Evolutionary conservation across 2,113 vertebrate species (phyloP).

Genomic region (Misgurnus anguillicaudatus): DNA sequence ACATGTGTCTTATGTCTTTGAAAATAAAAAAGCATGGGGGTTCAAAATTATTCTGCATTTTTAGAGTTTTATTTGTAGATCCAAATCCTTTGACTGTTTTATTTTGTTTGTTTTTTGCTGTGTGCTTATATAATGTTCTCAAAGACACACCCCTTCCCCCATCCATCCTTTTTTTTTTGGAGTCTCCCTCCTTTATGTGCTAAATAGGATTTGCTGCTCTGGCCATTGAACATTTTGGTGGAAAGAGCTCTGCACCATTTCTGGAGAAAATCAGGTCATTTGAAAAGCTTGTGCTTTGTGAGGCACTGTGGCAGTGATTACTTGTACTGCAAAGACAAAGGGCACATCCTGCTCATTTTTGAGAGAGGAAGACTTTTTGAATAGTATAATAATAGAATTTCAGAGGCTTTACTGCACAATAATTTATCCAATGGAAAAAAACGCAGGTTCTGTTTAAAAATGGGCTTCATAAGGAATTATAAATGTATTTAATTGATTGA

Average conservation of each 20-base stretch:
- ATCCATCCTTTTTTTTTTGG: conserved; percentile 46
- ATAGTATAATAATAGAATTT: background rate
- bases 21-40: too few relatives aligned
- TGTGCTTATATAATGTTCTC: conserved; percentile 67
- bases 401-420: background rate
- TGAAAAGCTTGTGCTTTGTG: conserved; percentile 9
- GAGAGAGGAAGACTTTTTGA: conserved; percentile 11
- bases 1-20: background rate
- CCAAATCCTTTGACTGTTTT: conserved; percentile 40
- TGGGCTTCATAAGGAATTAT: background rate
- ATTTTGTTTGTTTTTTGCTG: conserved; percentile 36
- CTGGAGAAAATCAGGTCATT: conserved; percentile 53
- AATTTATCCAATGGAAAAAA: background rate
- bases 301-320: conserved; percentile 25
- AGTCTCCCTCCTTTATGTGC: conserved; percentile 73
- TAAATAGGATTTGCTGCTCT: conserved; percentile 76
- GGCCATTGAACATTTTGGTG: conserved; percentile 23
- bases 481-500: background rate
- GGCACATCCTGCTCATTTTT: background rate
- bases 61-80: conserved; percentile 6
- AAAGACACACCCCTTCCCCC: conserved; percentile 52
- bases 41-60: background rate
- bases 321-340: background rate
- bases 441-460: background rate
- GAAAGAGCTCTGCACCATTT: conserved; percentile 56